Base-by-base conservation (phyloP, 2,113 vertebrate genomes). In the Lanius collurio region DNA sequence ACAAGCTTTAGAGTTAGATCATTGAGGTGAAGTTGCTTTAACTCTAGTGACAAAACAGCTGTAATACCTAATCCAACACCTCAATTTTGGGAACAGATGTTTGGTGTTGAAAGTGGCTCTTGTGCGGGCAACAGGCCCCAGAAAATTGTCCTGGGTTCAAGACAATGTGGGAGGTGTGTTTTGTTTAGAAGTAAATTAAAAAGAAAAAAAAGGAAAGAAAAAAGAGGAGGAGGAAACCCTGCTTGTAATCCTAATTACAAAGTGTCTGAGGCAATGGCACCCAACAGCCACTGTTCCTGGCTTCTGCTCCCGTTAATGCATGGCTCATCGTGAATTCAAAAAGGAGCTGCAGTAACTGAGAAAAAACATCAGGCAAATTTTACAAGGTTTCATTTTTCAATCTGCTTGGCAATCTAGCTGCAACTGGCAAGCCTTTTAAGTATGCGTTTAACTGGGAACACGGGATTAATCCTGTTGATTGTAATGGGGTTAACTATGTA, bases 161-260 rank as follows among this genome's bases (percentile, higher is more conserved):
- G 63, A 69, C 4, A 70, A 9, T 20, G 6, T 1, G 0, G 4
- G 2, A 3, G 1, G 5, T 1, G 2, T 12, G 31, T 65, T 8
- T 7, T 23, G 13, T 8, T 23, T 39, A 33, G 23, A 64, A 65
- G 31, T 15, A 47, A 79, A 69, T 47, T 55, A 11, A 16, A 24
- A 49, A 69, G 27, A 19, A 28, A 79, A 28, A 42, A 22, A 57
- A 35, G 49, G 10, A 17, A 44, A 44, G 18, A 13, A 11, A 15
- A 21, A 17, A 17, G 39, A 16, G 5, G 15, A 14, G 16, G 6
- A 11, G 11, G 10, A 53, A 60, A 16, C 5, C 7, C 19, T 53
- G 8, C 3, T 62, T 63, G 19, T 57, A 63, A 50, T 71, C 18
- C 11, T 50, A 28, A 35, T 33, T 42, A 42, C 37, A 31, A 70